Conservation (phyloP, 2,888 invertebrate species). For the Pristionchus maxplancki region DNA sequence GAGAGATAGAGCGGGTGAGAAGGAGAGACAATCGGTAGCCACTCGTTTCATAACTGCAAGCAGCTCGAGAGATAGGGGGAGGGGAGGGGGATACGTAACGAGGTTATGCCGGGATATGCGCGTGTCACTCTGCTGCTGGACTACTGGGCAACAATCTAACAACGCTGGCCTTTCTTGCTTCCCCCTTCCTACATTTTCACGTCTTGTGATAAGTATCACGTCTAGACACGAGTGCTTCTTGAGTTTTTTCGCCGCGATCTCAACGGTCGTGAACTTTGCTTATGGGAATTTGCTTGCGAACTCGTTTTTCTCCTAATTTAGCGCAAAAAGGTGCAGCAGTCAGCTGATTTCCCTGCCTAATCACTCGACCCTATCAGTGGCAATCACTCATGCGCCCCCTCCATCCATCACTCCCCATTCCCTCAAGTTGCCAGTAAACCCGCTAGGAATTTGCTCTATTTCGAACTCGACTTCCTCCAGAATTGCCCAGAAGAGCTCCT, state of each 20-base stretch:
- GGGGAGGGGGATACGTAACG: neutral
- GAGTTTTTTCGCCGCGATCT: neutral
- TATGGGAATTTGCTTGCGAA: neutral
- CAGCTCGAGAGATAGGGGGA: neutral
- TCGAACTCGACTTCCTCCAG: neutral
- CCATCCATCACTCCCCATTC: conserved; percentile 12
- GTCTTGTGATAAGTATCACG: too few species aligned
- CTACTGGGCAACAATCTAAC: neutral
- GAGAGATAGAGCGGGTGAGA: neutral
- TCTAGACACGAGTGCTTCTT: too few species aligned
- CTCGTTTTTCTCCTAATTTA: neutral
- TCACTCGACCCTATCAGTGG: neutral
- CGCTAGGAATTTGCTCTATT: neutral
- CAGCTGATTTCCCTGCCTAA: neutral
- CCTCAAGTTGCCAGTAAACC: conserved; percentile 10
- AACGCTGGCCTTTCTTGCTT: neutral
- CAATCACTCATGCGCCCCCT: neutral
- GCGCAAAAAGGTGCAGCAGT: neutral
- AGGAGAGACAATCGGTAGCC: neutral
- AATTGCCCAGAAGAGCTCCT: neutral
- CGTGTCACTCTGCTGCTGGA: neutral
- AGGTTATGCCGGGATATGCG: conserved; percentile 24
- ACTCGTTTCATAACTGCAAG: neutral
- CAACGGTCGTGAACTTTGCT: neutral
- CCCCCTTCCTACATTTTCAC: neutral